These are phyloP conservation scores for Rousettus leschenaultii DNA, from an alignment of 2,113 vertebrate genomes.

Conservation along the genomic window DNA sequence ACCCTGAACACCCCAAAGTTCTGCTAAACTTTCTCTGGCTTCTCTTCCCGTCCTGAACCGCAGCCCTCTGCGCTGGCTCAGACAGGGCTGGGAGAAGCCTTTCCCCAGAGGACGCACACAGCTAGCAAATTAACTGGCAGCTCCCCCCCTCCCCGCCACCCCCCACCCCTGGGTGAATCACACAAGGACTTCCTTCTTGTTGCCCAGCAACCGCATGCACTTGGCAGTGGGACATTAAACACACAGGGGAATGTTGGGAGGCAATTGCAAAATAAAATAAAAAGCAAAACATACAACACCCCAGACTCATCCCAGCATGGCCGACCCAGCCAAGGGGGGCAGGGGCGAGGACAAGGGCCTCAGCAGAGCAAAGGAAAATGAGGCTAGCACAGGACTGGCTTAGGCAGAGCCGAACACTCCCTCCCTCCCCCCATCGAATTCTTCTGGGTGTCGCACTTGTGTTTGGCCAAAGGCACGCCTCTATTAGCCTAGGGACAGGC, in stretches of 20 bases:
- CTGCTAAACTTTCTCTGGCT: neutral
- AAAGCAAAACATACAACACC: constrained; percentile 21
- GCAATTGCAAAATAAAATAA: constrained; percentile 59
- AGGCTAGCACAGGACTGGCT: neutral
- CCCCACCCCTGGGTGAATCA: constrained; percentile 25
- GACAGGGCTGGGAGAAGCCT: neutral
- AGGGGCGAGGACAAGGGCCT: neutral
- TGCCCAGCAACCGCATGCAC: constrained; percentile 71
- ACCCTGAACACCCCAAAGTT: neutral
- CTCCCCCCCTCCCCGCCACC: neutral
- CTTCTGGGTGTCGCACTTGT: neutral
- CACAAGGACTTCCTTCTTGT: constrained; percentile 70
- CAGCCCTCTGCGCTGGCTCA: neutral
- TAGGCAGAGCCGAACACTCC: neutral
- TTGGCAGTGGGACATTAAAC: constrained; percentile 67
- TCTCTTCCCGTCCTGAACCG: neutral
- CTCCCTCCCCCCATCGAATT: neutral
- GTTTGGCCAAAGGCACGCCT: neutral
- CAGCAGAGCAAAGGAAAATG: neutral
- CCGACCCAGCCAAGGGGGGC: neutral
- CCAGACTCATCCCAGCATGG: neutral
- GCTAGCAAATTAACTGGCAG: constrained; percentile 56
- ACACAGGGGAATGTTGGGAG: constrained; percentile 52
- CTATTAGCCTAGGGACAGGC: neutral
- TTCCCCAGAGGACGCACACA: constrained; percentile 48